Conservation (phyloP, 2,888 invertebrate genomes). For the Zygogramma bicolorata region DNA sequence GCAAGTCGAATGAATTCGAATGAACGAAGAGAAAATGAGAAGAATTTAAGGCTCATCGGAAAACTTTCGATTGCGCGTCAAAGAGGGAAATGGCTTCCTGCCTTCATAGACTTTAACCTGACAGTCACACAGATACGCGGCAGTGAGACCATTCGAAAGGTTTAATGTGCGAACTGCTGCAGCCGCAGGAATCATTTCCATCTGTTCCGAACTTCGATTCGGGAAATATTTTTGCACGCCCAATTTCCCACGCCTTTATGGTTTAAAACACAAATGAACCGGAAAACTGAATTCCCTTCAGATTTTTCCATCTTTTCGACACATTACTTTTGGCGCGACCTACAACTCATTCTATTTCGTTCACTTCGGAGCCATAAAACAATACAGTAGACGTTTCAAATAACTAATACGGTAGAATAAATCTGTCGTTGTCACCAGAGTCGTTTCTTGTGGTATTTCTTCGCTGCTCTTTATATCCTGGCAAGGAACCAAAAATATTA, state of each 20-base stretch:
- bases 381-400: constrained; percentile 32
- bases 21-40: neutral
- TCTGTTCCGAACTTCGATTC: constrained; percentile 23
- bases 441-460: constrained; percentile 24
- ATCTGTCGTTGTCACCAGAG: constrained; percentile 29
- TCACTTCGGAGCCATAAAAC: constrained; percentile 38
- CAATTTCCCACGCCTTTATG: constrained; percentile 25
- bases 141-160: constrained; percentile 2
- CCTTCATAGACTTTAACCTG: neutral
- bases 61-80: constrained; percentile 7
- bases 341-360: constrained; percentile 37
- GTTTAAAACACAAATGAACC: constrained; percentile 35
- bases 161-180: neutral
- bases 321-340: constrained; percentile 19
- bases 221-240: constrained; percentile 32
- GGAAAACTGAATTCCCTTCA: constrained; percentile 25
- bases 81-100: neutral
- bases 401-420: constrained; percentile 39
- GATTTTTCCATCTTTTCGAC: constrained; percentile 15
- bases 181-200: constrained; percentile 19
- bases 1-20: neutral
- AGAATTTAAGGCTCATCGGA: neutral
- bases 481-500: constrained; percentile 29
- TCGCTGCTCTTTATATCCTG: constrained; percentile 25
- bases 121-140: constrained; percentile 8